Conservation (phyloP, 2,113 vertebrate genomes). For the Podarcis cretensis region DNA sequence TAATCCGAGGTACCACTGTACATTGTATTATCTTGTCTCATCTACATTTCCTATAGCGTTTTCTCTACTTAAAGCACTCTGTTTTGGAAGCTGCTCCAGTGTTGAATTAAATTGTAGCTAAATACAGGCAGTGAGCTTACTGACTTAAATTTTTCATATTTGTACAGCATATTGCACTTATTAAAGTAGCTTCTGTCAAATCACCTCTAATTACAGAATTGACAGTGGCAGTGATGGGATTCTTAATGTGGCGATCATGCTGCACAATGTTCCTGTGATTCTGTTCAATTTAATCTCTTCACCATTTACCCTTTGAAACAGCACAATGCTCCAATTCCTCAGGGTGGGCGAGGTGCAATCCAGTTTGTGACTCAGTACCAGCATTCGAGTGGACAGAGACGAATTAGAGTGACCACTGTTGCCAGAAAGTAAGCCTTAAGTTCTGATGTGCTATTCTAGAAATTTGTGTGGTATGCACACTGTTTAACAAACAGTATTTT, state of each 20-base stretch:
- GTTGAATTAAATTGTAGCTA: background rate
- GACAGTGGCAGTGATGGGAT: conserved; percentile 27
- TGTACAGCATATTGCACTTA: background rate
- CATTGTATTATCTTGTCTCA: background rate
- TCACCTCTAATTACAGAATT: conserved; percentile 20
- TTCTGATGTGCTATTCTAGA: conserved; percentile 32
- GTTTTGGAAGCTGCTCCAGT: background rate
- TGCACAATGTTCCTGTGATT: conserved; percentile 9
- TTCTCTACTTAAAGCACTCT: background rate
- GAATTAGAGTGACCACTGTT: conserved; percentile 88
- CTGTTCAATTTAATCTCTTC: conserved; percentile 25
- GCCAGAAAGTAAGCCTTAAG: conserved; percentile 85
- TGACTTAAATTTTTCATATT: background rate
- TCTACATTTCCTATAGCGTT: background rate
- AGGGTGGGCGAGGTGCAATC: conserved; percentile 89
- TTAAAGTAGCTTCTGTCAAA: background rate
- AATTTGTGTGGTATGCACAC: background rate
- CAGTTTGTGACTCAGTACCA: conserved; percentile 93
- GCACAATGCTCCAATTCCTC: conserved; percentile 93
- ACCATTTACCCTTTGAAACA: conserved; percentile 56
- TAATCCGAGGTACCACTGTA: too few relatives aligned
- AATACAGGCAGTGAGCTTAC: background rate
- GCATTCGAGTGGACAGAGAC: conserved; percentile 89
- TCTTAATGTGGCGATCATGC: background rate
- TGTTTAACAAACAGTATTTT: background rate